Base-by-base conservation (phyloP, 2,888 invertebrate species). In the Lobophora halterata region DNA sequence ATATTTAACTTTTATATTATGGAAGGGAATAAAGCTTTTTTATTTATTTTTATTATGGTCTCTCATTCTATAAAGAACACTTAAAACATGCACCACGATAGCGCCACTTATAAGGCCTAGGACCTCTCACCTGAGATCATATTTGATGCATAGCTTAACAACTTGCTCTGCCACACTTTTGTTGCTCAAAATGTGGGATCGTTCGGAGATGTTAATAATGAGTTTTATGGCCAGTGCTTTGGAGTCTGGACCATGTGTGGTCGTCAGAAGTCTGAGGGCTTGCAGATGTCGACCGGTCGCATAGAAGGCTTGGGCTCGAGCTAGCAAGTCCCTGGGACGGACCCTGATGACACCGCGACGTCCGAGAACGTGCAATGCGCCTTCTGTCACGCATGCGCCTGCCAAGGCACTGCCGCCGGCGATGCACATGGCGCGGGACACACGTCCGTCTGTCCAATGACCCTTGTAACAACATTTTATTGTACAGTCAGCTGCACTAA, bases 381-480 rank as follows among this genome's bases (percentile, higher is more conserved):
- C 89, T 28, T 90, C 90, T 2, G 88, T 69, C 56, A 76, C 74
- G 49, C 78, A 73, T 1, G 77, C 79, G 16, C 88, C 88, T 1
- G 80, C 88, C 11, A 88, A 53, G 0, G 91, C 91, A 56, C 89
- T 88, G 2, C 82, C 88, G 0, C 91, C 91, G 0, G 90, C 91
- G 32, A 81, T 66, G 20, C 89, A 88, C 71, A 91, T 83, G 0
- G 91, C 91, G 2, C 88, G 88, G 44, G 95, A 89, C 55, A 93
- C 99, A 68, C 97, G 97, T 0, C 98, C 98, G 3, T 99, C 99
- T 0, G 98, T 98, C 45, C 97, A 97, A 20, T 98, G 86, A 0
- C 95, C 98, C 86, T 97, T 91, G 8, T 23, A 12, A 1, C 1
- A 12, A 8, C 6, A 10, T 16, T 16, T 11, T 16, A 26, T 5